Evolutionary conservation across 2,113 vertebrate genomes (phyloP).

Genomic region (Sinocyclocheilus grahami): DNA sequence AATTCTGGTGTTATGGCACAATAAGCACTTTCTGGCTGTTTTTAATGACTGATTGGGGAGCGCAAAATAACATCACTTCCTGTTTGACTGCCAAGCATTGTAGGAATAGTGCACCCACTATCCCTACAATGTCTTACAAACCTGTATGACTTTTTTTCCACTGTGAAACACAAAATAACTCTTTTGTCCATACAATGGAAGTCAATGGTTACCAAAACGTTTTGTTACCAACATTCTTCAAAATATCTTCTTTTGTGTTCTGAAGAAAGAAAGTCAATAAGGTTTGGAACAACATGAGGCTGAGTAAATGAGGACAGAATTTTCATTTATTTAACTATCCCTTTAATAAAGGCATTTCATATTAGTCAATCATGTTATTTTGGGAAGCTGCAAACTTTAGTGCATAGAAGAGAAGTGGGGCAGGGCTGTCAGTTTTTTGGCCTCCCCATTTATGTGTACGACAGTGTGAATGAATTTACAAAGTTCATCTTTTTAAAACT

Average conservation of each 20-base stretch:
- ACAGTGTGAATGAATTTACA: too few relatives aligned
- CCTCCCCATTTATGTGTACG: too few relatives aligned
- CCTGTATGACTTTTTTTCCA: too few relatives aligned
- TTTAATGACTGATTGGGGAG: not conserved
- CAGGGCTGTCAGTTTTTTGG: not conserved
- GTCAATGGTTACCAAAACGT: too few relatives aligned
- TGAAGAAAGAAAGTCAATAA: not conserved
- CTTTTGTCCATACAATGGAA: too few relatives aligned
- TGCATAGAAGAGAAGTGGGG: not conserved
- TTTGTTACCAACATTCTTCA: not conserved
- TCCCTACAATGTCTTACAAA: not conserved
- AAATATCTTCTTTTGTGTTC: not conserved
- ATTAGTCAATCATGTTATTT: slow-evolving; percentile 2
- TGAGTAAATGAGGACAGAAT: not conserved
- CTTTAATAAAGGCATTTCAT: slow-evolving; percentile 19
- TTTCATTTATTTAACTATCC: not conserved
- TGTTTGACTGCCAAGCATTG: slow-evolving; percentile 52
- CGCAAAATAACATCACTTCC: slow-evolving; percentile 61
- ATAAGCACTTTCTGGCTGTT: not conserved
- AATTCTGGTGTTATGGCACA: not conserved
- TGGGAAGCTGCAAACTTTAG: not conserved
- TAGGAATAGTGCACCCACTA: not conserved
- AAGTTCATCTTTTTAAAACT: not conserved
- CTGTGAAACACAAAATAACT: too few relatives aligned
- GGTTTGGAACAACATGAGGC: too few relatives aligned